Conservation (phyloP, 2,888 invertebrate species). For the Argyresthia goedartella region DNA sequence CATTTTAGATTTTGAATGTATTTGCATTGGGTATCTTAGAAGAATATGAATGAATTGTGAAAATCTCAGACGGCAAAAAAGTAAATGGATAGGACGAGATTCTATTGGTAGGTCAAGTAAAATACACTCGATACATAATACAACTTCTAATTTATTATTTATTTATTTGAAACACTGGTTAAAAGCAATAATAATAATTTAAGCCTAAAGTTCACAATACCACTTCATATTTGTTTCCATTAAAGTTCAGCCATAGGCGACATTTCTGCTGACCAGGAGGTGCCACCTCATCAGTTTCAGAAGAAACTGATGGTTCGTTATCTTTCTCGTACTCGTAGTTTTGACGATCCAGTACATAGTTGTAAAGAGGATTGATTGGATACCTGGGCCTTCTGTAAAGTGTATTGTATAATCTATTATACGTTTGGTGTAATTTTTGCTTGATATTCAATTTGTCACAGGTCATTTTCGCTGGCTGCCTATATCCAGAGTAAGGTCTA, state of each 20-base stretch:
- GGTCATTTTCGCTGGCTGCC: too few relatives aligned
- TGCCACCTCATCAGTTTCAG: slow-evolving; percentile 25
- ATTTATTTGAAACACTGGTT: too few relatives aligned
- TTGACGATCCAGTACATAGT: not conserved
- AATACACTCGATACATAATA: too few relatives aligned
- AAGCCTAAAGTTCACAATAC: not conserved
- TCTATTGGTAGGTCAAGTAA: too few relatives aligned
- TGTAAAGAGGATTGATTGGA: not conserved
- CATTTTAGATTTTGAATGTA: too few relatives aligned
- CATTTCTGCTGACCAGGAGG: slow-evolving; percentile 33
- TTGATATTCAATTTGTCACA: not conserved
- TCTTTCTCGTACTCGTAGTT: not conserved
- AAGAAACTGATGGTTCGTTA: slow-evolving; percentile 18
- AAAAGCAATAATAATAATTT: too few relatives aligned
- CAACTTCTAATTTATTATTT: too few relatives aligned
- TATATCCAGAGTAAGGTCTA: too few relatives aligned
- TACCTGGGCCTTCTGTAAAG: not conserved
- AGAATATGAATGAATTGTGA: too few relatives aligned
- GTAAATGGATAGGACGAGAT: too few relatives aligned
- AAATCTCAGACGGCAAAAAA: too few relatives aligned
- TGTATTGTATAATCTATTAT: not conserved
- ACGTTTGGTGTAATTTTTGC: not conserved
- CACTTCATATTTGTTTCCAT: slow-evolving; percentile 48
- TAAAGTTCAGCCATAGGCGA: slow-evolving; percentile 41
- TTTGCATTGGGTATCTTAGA: too few relatives aligned